Evolutionary conservation across 2,888 invertebrate species (phyloP).

Genomic region (Sturmia bella): DNA sequence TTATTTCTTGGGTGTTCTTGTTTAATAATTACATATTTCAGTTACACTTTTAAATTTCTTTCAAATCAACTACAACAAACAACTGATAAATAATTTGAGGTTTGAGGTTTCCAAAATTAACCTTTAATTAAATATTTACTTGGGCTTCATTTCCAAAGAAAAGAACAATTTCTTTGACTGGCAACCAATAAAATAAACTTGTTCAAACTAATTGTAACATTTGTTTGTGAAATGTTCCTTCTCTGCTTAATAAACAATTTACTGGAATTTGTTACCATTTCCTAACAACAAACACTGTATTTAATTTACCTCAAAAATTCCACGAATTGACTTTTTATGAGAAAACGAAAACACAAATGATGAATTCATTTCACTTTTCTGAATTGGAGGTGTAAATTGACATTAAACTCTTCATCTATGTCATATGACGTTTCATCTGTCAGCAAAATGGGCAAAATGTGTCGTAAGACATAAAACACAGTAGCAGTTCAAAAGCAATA

Average conservation of each 20-base stretch:
- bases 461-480: not conserved
- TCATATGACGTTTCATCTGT: conserved; percentile 56
- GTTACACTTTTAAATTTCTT: conserved; percentile 8
- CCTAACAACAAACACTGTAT: not conserved
- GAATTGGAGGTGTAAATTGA: conserved; percentile 55
- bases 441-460: conserved; percentile 28
- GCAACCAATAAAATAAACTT: conserved; percentile 9
- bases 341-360: not conserved
- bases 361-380: conserved; percentile 31
- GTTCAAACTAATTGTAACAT: conserved; percentile 44
- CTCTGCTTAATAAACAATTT: conserved; percentile 58
- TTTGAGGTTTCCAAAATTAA: conserved; percentile 39
- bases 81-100: conserved; percentile 42
- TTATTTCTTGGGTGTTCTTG: conserved; percentile 58
- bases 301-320: conserved; percentile 14
- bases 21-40: conserved; percentile 21
- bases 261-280: conserved; percentile 61
- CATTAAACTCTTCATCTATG: conserved; percentile 42
- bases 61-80: not conserved
- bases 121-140: conserved; percentile 64
- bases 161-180: not conserved
- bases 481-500: not conserved
- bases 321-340: conserved; percentile 22
- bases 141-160: conserved; percentile 63
- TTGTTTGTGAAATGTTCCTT: conserved; percentile 60